Evolutionary conservation across 2,888 invertebrate genomes (phyloP), one percentile per base, ranked within the genome.

Genomic region (Nudaria mundana): DNA sequence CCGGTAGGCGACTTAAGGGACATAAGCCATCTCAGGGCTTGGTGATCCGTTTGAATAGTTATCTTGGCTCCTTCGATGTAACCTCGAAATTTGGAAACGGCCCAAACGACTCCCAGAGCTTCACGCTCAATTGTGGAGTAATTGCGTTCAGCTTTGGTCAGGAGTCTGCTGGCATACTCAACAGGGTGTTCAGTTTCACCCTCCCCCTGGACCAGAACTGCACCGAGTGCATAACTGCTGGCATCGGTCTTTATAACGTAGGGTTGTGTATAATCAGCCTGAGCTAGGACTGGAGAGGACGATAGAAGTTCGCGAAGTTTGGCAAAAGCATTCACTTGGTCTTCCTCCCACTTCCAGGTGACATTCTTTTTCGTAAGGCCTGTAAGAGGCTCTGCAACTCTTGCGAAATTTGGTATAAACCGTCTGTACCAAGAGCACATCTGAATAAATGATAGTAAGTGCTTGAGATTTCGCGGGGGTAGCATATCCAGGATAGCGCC

Each of bases 361-460:
- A 11, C 11, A 5, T 40, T 39, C 11, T 61, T 61, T 28, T 43
- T 51, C 0, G 48, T 48, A 2, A 56, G 18, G 1, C 35, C 25
- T 0, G 55, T 58, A 3, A 61, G 23, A 1, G 53, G 51, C 13
- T 40, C 30, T 0, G 58, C 50, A 5, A 56, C 22, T 0, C 46
- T 24, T 0, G 56, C 38, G 20, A 57, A 61, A 0, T 52, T 26
- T 0, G 48, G 41, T 2, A 63, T 51, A 25, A 62, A 62, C 2
- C 52, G 46, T 0, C 61, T 32, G 11, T 52, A 63, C 62, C 62
- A 66, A 0, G 52, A 47, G 24, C 53, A 56, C 1, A 46, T 53
- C 30, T 41, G 39, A 2, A 46, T 10, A 16, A 46, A 46, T 1
- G 38, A 36, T 22, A 30, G 11, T 0, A 48, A 11, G 1, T 50